Evolutionary conservation across 2,797 vertebrate genomes (phyloP).

Genomic region (Eulemur coronatus): DNA sequence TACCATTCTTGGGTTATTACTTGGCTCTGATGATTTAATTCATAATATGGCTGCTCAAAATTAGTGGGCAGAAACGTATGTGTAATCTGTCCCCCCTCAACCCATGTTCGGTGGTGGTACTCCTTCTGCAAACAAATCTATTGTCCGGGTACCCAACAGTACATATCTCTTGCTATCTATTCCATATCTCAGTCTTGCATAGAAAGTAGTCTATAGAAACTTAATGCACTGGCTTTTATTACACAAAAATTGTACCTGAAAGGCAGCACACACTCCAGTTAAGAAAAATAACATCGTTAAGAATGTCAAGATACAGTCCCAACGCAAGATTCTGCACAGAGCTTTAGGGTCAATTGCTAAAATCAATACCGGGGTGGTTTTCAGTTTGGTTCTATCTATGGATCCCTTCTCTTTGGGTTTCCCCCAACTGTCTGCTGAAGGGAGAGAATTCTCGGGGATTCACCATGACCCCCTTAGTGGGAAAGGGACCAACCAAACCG

Average conservation of each 20-base stretch:
- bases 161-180: background rate
- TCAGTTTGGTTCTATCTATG: background rate
- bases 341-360: background rate
- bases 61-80: slow-evolving; percentile 34
- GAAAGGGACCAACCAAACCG: background rate
- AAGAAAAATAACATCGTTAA: slow-evolving; percentile 35
- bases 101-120: background rate
- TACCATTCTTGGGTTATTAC: slow-evolving; percentile 50
- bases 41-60: slow-evolving; percentile 59
- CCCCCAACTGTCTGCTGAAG: background rate
- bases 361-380: background rate
- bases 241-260: slow-evolving; percentile 77
- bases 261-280: slow-evolving; percentile 67
- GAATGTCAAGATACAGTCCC: slow-evolving; percentile 43
- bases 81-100: background rate
- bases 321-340: background rate
- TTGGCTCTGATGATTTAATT: slow-evolving; percentile 43
- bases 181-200: slow-evolving; percentile 69
- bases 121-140: background rate
- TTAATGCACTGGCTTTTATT: slow-evolving; percentile 69
- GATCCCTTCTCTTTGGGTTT: background rate
- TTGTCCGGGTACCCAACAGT: background rate
- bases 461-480: background rate
- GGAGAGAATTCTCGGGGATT: background rate
- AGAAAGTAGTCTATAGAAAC: slow-evolving; percentile 72